These are phyloP conservation scores for Leptinotarsa lineolata DNA, from an alignment of 1,140 invertebrate genomes.

Conservation along the genomic window DNA sequence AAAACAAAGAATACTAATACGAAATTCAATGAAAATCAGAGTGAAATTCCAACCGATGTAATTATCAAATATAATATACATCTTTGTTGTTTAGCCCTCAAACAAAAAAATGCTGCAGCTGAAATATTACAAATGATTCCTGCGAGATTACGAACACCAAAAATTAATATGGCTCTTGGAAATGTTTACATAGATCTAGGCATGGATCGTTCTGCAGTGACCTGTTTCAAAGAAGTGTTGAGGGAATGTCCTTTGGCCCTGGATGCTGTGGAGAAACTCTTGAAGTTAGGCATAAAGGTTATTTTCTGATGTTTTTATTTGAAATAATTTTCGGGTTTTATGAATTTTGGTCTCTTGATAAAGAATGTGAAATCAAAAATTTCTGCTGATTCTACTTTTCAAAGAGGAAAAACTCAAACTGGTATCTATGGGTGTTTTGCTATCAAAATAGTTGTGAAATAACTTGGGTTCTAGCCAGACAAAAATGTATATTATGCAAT, in stretches of 20 bases:
- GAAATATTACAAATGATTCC: conserved; percentile 74
- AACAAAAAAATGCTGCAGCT: conserved; percentile 67
- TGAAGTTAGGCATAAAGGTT: conserved; percentile 69
- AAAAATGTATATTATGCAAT: too few relatives aligned
- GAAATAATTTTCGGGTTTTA: too few relatives aligned
- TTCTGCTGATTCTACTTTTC: too few relatives aligned
- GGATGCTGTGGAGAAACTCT: conserved; percentile 72
- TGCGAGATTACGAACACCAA: conserved; percentile 59
- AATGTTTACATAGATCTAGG: conserved; percentile 74
- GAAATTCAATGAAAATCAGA: conserved; percentile 42
- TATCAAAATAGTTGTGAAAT: too few relatives aligned
- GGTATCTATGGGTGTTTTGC: too few relatives aligned
- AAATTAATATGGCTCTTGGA: conserved; percentile 73
- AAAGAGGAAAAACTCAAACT: too few relatives aligned
- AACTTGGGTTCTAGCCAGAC: too few relatives aligned
- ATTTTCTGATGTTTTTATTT: too few relatives aligned
- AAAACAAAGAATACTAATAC: conserved; percentile 56
- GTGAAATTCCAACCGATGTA: conserved; percentile 63
- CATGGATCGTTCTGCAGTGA: conserved; percentile 74
- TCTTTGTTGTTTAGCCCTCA: conserved; percentile 69
- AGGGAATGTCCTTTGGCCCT: conserved; percentile 69
- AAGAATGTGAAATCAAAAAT: too few relatives aligned
- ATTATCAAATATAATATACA: conserved; percentile 81
- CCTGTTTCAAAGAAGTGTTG: conserved; percentile 79
- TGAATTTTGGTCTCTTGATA: too few relatives aligned